A percentile compares a stretch with the other conserved stretches of the same genome.
phyloP scores from a whole-genome alignment of 2,888 invertebrate genomes.

The Tipula helvola region DNA sequence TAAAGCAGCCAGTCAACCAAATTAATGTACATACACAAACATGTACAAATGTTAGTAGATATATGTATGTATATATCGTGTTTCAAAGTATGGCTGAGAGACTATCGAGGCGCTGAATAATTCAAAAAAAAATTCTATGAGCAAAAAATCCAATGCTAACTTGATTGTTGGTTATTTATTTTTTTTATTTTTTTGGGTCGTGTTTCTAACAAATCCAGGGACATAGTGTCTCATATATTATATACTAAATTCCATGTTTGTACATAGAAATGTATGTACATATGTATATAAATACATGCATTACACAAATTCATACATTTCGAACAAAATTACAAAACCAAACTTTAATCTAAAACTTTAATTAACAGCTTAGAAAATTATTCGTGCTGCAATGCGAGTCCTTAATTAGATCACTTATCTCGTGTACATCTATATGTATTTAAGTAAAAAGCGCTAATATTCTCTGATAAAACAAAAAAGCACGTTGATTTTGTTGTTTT shows the following conservation, averaged over 20 bases:
- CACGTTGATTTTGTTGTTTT: background rate
- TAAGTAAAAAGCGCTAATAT: background rate
- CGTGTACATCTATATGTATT: background rate
- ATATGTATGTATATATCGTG: background rate
- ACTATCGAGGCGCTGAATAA: conserved; percentile 7
- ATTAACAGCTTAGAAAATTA: background rate
- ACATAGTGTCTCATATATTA: background rate
- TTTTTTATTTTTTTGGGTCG: conserved; percentile 10
- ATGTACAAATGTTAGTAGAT: background rate
- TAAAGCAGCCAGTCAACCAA: background rate
- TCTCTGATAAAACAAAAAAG: background rate
- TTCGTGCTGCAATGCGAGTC: background rate
- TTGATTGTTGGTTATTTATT: background rate
- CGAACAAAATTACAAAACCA: background rate
- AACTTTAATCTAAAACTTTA: background rate
- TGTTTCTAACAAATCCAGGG: conserved; percentile 8
- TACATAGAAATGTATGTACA: background rate
- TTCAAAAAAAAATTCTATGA: background rate
- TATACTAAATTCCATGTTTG: background rate
- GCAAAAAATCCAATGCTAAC: conserved; percentile 6
- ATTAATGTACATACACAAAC: background rate
- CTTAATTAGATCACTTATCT: background rate
- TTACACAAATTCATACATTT: background rate
- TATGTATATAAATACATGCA: background rate
- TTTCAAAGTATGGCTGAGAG: conserved; percentile 6